Base-by-base conservation (phyloP, 1,140 invertebrate species). In the Trichonephila clavipes region DNA sequence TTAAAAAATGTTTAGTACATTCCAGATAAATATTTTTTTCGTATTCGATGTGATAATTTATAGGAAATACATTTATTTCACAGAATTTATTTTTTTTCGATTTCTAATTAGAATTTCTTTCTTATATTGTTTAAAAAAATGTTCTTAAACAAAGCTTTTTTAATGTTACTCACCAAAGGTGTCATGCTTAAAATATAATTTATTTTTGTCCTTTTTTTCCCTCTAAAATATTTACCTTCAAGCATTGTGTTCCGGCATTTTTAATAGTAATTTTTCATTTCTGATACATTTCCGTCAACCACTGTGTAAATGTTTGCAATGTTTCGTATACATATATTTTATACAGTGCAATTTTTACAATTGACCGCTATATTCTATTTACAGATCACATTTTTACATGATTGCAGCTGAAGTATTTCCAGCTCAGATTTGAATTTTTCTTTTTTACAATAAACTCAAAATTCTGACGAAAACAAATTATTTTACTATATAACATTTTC, bases 301-400 rank as follows among this genome's bases (percentile, higher is more conserved):
- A 24, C 10, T 66, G 21, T 66, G 62, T 64, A 66, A 87, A 28
- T 28, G 34, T 40, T 77, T 77, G 34, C 28, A 28, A 40, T 88
- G 0, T 88, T 82, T 88, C 86, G 51, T 88, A 34, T 28, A 64
- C 86, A 88, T 62, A 64, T 59, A 88, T 40, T 88, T 88, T 88
- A 88, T 88, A 88, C 86, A 88, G 86, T 88, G 86, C 86, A 66
- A 12, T 64, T 88, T 88, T 88, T 64, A 88, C 86, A 88, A 66
- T 88, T 88, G 86, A 44, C 86, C 61, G 19, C 86, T 88, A 88
- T 85, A 61, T 66, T 28, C 86, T 88, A 88, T 88, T 64, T 88
- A 88, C 86, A 88, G 59, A 88, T 88, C 86, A 88, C 86, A 88
- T 64, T 88, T 88, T 88, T 88, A 88, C 86, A 88, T 88, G 86